Evolutionary conservation across 2,888 invertebrate species (phyloP).

Genomic region (Dicranocentrus wangi): DNA sequence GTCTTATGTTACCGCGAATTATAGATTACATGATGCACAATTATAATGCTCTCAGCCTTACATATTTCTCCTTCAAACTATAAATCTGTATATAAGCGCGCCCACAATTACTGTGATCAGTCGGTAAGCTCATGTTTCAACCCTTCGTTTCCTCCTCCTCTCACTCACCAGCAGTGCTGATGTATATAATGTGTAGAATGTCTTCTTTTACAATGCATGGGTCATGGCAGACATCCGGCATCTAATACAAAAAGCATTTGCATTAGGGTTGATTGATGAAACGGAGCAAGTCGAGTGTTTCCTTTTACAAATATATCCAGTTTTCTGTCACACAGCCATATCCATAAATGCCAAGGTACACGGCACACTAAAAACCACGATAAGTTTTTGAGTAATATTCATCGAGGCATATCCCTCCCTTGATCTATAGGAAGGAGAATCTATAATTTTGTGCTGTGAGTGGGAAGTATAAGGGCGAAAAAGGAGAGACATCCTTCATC

Average conservation of each 20-base stretch:
- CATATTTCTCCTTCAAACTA: too few relatives aligned
- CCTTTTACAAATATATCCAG: too few relatives aligned
- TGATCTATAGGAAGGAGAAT: background rate
- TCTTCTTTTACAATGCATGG: background rate
- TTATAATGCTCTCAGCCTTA: too few relatives aligned
- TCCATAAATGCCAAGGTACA: too few relatives aligned
- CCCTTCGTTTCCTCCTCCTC: background rate
- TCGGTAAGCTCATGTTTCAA: constrained; percentile 1
- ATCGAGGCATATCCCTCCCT: background rate
- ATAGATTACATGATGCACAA: too few relatives aligned
- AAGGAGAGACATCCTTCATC: constrained; percentile 2
- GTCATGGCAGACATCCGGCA: background rate
- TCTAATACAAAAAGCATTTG: constrained; percentile 17
- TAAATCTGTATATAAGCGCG: too few relatives aligned
- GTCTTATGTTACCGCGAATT: too few relatives aligned
- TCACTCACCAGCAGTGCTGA: background rate
- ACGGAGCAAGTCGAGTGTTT: too few relatives aligned
- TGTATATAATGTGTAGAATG: background rate
- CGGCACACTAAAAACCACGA: too few relatives aligned
- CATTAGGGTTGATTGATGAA: constrained; percentile 18
- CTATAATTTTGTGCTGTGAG: constrained; percentile 7
- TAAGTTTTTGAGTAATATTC: constrained; percentile 1
- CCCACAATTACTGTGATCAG: background rate
- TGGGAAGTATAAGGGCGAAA: background rate
- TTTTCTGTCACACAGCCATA: too few relatives aligned